Evolutionary conservation across 2,113 vertebrate species (phyloP).

Genomic region (Hylia prasina): DNA sequence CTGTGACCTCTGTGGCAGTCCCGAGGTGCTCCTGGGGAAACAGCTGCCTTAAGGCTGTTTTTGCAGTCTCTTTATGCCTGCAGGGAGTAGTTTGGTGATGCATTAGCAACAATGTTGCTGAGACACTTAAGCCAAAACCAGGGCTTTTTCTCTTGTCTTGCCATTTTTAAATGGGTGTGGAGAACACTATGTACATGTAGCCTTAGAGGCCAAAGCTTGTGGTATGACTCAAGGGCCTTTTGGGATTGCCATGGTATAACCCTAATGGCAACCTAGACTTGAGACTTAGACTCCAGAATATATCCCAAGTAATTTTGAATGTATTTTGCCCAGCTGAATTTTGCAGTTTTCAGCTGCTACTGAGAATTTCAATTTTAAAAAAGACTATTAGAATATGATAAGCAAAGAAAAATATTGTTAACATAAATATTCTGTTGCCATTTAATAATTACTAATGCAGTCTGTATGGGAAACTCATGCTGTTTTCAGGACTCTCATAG

Average conservation of each 20-base stretch:
- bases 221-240: neutral
- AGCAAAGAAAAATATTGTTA: neutral
- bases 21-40: neutral
- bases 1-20: neutral
- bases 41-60: neutral
- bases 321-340: neutral
- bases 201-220: neutral
- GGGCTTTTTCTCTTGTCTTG: no score
- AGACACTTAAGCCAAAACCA: neutral
- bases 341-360: neutral
- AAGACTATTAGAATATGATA: neutral
- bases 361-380: neutral
- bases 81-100: neutral
- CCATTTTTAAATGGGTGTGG: fast-evolving
- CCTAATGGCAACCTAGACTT: neutral
- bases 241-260: neutral
- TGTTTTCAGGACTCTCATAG: neutral
- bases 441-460: neutral
- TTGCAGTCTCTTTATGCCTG: neutral
- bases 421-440: neutral
- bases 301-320: neutral
- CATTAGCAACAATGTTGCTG: neutral
- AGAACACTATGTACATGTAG: neutral
- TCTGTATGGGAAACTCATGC: neutral
- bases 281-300: neutral